phyloP scores from a whole-genome alignment of 2,113 vertebrate genomes.

The Eonycteris spelaea region DNA sequence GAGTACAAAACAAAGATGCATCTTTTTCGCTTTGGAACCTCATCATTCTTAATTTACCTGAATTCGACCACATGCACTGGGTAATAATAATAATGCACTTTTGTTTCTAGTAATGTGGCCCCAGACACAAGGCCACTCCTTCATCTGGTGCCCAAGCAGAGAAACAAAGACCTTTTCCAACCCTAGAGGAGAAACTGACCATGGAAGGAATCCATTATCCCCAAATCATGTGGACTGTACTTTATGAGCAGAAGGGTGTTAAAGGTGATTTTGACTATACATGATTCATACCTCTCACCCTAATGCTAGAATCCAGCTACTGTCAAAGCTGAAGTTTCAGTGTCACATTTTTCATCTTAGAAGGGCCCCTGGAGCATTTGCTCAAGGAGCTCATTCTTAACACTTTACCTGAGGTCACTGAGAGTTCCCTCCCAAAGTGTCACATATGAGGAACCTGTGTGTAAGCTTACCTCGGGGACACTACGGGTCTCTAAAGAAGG shows the following conservation, averaged over 20 bases:
- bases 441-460: fast-evolving
- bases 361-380: neutral
- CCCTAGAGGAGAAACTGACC: neutral
- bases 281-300: neutral
- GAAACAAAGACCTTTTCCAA: neutral
- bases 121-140: neutral
- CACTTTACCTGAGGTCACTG: neutral
- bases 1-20: neutral
- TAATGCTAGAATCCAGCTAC: neutral
- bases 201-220: neutral
- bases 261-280: neutral
- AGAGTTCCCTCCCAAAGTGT: neutral
- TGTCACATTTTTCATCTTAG: neutral
- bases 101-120: neutral
- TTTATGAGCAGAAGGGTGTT: neutral
- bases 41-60: neutral
- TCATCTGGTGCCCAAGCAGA: neutral
- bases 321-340: neutral
- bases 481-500: neutral
- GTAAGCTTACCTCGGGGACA: fast-evolving
- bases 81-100: neutral
- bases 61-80: neutral
- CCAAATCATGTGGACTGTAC: neutral
- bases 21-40: neutral
- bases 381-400: neutral